Conservation (phyloP, 2,797 vertebrate genomes). For the Phrynocephalus forsythii region DNA sequence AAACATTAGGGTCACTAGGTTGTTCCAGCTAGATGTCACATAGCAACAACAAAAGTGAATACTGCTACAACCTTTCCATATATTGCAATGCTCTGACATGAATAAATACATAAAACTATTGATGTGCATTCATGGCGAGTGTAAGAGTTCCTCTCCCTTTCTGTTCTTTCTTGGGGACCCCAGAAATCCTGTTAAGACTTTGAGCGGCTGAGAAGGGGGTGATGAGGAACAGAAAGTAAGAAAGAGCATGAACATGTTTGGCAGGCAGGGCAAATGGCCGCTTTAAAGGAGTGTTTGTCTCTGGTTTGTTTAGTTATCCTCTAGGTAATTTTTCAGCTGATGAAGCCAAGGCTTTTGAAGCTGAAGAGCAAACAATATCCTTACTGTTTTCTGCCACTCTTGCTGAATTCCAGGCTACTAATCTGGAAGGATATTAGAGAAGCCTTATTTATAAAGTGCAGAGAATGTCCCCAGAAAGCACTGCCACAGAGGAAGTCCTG, state of each 20-base stretch:
- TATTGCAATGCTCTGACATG: too few species aligned
- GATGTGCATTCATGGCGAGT: not conserved
- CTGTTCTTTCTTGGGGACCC: not conserved
- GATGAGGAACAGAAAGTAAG: slow-evolving; percentile 8
- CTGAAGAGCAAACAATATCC: slow-evolving; percentile 71
- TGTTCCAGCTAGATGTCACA: too few species aligned
- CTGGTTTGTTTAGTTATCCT: slow-evolving; percentile 74
- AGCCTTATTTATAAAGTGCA: slow-evolving; percentile 44
- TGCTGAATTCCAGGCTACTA: not conserved
- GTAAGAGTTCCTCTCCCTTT: not conserved
- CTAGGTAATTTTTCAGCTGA: slow-evolving; percentile 76
- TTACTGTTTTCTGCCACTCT: slow-evolving; percentile 68
- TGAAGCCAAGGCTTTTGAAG: slow-evolving; percentile 55
- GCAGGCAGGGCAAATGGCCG: slow-evolving; percentile 56
- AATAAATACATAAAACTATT: too few species aligned
- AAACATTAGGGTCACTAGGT: too few species aligned
- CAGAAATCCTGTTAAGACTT: not conserved
- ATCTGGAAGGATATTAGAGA: not conserved
- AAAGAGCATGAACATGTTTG: slow-evolving; percentile 44
- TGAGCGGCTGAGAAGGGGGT: not conserved
- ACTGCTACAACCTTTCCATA: too few species aligned
- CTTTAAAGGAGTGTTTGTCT: slow-evolving; percentile 74
- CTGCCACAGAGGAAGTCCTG: slow-evolving; percentile 54
- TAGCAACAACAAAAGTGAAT: too few species aligned
- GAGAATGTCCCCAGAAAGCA: rapidly evolving